Base-by-base conservation (phyloP, 2,113 vertebrate genomes). In the Porphyrio hochstetteri region DNA sequence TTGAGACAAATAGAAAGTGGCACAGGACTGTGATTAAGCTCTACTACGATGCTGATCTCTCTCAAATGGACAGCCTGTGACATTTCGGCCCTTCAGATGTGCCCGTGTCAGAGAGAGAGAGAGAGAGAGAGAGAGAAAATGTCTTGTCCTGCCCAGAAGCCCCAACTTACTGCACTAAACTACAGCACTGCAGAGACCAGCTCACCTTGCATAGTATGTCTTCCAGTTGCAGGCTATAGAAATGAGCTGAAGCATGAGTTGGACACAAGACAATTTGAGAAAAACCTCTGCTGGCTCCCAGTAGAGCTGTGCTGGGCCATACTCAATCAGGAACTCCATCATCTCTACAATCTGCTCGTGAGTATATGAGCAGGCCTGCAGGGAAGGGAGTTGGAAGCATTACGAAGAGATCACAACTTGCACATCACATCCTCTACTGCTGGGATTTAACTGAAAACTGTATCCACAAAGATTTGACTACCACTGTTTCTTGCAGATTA, bases 221-320 rank as follows among this genome's bases (percentile, higher is more conserved):
- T 99, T 99, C 99, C 99, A 99, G 95, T 99, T 99, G 95, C 99
- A 99, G 27, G 99, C 99, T 53, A 99, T 99, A 46, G 99, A 99
- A 94, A 99, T 99, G 67, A 99, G 99, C 95, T 99, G 99, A 75
- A 99, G 97, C 83, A 99, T 98, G 55, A 99, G 99, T 28, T 99
- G 99, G 56, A 99, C 99, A 82, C 99, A 99, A 72, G 99, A 99
- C 29, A 99, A 96, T 78, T 99, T 99, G 94, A 99, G 99, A 95
- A 99, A 99, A 91, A 99, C 98, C 96, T 99, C 99, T 16, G 99
- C 99, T 78, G 99, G 99, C 93, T 99, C 99, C 99, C 99, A 99
- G 92, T 99, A 99, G 2, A 99, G 98, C 84, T 99, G 98, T 3
- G 98, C 99, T 16, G 99, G 99, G 19, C 99, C 99, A 25, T 99